Evolutionary conservation across 2,797 vertebrate genomes (phyloP), one percentile per base, ranked within the genome.

Genomic region (Holocentrus rufus): DNA sequence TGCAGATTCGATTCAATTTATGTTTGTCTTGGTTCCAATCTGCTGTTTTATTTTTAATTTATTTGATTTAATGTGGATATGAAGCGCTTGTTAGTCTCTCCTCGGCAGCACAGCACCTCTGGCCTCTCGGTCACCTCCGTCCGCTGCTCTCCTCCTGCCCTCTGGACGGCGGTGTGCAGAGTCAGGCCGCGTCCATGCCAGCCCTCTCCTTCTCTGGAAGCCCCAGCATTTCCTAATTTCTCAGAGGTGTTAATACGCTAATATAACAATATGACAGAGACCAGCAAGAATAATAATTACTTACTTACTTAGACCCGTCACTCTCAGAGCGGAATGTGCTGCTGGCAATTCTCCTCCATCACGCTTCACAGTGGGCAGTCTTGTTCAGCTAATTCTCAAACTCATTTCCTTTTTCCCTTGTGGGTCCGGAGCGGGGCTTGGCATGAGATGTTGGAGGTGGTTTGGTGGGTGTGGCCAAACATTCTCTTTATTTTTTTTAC

Each of bases 211-310:
- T 81, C 80, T 76, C 60, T 77, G 67, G 64, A 68, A 63, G 68
- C 52, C 57, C 69, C 62, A 74, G 80, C 72, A 61, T 68, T 64
- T 78, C 30, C 74, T 88, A 81, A 39, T 82, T 90, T 85, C 82
- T 88, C 74, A 68, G 72, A 84, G 73, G 77, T 77, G 69, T 83
- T 79, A 54, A 72, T 63, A 39, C 63, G 42, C 61, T 53, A 58
- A 18, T 73, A 64, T 73, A 82, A 81, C 71, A 84, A 65, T 77
- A 60, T 80, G 76, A 66, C 79, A 79, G 79, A 81, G 74, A 83
- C 59, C 77, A 86, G 82, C 70, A 81, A 64, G 59, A 79, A 53
- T 63, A 74, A 75, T 84, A 82, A 86, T 83, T 76, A 76, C 66
- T 74, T 64, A 62, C 75, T 76, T 22, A 58, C 44, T 74, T 53